Evolutionary conservation across 2,797 vertebrate genomes (phyloP).

Genomic region (Neosalanx taihuensis): DNA sequence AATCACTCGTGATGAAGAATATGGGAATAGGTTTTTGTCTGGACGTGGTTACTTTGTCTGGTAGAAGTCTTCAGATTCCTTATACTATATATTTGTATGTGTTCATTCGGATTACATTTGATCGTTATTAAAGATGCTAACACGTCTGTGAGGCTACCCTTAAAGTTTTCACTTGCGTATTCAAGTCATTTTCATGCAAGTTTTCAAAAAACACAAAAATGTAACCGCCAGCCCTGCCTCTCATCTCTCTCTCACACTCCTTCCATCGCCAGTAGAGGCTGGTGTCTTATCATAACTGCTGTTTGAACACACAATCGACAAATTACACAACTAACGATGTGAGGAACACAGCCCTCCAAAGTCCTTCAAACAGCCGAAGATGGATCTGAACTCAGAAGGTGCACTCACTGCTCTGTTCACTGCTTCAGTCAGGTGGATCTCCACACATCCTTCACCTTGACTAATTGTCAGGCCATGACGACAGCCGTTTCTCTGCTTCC

Average conservation of each 20-base stretch:
- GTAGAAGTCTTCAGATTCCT: no score
- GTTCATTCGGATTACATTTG: no score
- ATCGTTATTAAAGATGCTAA: no score
- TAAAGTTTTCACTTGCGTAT: no score
- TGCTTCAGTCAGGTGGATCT: background rate
- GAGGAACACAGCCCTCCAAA: background rate
- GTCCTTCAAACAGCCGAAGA: no score
- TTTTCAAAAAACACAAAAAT: no score
- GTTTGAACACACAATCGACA: background rate
- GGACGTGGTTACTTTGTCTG: constrained; percentile 7
- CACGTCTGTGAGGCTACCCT: no score
- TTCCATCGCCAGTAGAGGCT: background rate
- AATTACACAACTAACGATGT: background rate
- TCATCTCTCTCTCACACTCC: background rate
- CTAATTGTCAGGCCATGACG: background rate
- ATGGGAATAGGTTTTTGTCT: constrained; percentile 13
- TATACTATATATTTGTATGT: no score
- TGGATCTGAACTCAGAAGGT: background rate
- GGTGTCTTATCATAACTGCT: background rate
- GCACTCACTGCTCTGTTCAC: background rate
- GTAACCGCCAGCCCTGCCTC: background rate
- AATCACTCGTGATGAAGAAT: background rate
- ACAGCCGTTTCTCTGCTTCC: background rate
- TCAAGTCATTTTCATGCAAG: no score
- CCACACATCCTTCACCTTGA: background rate